Percentiles rank a stretch among this genome's conserved stretches.
phyloP scores from a whole-genome alignment of 2,797 vertebrate species.

The Amazona finschi region DNA sequence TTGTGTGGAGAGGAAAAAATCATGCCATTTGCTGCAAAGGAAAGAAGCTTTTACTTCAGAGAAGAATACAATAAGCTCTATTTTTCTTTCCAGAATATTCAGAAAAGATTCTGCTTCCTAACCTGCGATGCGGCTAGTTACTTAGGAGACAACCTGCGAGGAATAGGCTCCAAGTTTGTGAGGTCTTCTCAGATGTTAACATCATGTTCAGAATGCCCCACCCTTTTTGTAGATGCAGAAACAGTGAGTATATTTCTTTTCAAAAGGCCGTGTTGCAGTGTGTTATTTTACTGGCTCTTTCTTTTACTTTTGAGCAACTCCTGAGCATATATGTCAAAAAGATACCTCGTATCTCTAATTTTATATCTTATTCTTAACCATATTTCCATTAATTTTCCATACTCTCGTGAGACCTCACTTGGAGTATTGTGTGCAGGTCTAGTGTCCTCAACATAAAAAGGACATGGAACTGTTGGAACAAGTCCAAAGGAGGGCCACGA shows the following conservation, averaged over 20 bases:
- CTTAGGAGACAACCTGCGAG: slow-evolving; percentile 92
- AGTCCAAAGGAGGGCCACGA: too few relatives aligned
- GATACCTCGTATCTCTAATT: background rate
- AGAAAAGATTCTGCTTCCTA: slow-evolving; percentile 95
- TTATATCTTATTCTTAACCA: background rate
- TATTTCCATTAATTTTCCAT: background rate
- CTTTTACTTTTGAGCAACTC: background rate
- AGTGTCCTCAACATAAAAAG: too few relatives aligned
- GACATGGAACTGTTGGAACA: too few relatives aligned
- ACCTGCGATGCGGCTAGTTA: slow-evolving; percentile 93
- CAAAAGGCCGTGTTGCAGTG: background rate
- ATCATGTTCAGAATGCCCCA: slow-evolving; percentile 94
- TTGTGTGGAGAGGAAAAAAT: background rate
- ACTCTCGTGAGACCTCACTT: too few relatives aligned
- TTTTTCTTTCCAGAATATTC: slow-evolving; percentile 88
- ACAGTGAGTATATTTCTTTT: slow-evolving; percentile 82
- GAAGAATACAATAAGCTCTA: background rate
- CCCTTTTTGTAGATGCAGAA: slow-evolving; percentile 94
- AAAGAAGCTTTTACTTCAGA: background rate
- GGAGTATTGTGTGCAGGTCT: too few relatives aligned
- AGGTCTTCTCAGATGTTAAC: slow-evolving; percentile 96
- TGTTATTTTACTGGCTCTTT: background rate
- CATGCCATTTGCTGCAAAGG: background rate
- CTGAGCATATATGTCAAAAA: background rate
- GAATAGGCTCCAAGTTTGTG: slow-evolving; percentile 95